Base-by-base conservation (phyloP, 2,113 vertebrate species). In the Heterotilapia buettikoferi region DNA sequence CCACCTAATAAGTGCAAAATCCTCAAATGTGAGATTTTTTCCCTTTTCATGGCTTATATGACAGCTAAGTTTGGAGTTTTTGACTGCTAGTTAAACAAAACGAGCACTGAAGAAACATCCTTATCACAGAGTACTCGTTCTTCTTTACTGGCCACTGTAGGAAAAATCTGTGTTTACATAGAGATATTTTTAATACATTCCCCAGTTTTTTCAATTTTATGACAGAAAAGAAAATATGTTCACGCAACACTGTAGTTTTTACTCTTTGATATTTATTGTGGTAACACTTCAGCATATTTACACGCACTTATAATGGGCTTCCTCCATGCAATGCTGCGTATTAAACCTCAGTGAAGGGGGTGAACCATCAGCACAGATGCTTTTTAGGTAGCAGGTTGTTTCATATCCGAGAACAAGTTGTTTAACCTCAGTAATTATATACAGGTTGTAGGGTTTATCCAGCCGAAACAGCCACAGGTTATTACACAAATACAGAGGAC, bases 1-100 rank as follows among this genome's bases (percentile, higher is more conserved):
- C 21, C 38, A 45, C 8, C 8, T 71, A 2, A 71, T 43, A 13
- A 9, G n/a, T 24, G n/a, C n/a, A 38, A 36, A 63, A 63, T 36
- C 59, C 10, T n/a, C 19, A 66, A 66, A 66, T 66, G 63, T 68
- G 33, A 21, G 63, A 21, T 71, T 43, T 24, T 43, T 40, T 6
- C 5, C 13, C 21, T 24, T 45, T 43, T 73, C 38, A 0, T 0
- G 5, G 12, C 13, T 16, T 16, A 73, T 13, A n/a, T 38, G 19
- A 66, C 1, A 66, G 54, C 12, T 14, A 8, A 57, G 19, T 7
- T n/a, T 12, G 6, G 10, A 13, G 31, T 1, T n/a, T 66, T 3
- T 36, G 31, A 66, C 31, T 38, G 18, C 0, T 36, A 0, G 61
- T 12, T 66, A 38, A 66, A 66, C 61, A 66, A 66, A 66, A 66